Evolutionary conservation across 1,140 invertebrate genomes (phyloP), one percentile per base, ranked within the genome.

Genomic region (Wasmannia auropunctata): DNA sequence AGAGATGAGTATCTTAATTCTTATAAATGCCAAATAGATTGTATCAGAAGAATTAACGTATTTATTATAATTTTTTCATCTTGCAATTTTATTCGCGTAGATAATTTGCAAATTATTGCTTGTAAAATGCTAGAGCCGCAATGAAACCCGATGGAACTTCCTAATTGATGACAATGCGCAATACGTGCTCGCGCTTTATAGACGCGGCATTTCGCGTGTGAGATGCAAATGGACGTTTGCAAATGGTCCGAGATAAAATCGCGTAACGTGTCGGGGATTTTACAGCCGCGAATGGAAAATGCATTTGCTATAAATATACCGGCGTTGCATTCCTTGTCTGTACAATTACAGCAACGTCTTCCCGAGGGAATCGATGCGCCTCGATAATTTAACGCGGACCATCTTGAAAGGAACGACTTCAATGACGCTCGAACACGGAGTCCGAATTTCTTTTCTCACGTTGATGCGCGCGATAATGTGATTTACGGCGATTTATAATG

Each of bases 181-280:
- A 67, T 67, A 51, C 43, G 31, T 76, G 37, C 72, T 40, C 28
- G 54, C 22, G 31, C n/a, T 51, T 69, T 37, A 80, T 40, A 80
- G 31, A 51, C 62, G 14, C 8, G 16, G 10, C 8, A 40, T 76
- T 60, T 31, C 16, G 37, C 34, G 43, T 37, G 43, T 80, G 43
- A 67, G 43, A 80, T 80, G 62, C 62, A 80, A 80, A 80, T 67
- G 43, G 43, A 25, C 10, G 76, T 69, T 40, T n/a, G 31, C 54
- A 80, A 80, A 69, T 54, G n/a, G 62, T 16, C 5, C 40, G 46
- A 49, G 31, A 31, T 67, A 69, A 80, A 69, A 80, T 80, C 62
- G 43, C 76, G n/a, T 25, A 67, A 65, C 60, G 65, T 14, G 43
- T 69, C 28, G n/a, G 31, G 28, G 22, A 4, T 80, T 67, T 72